Percentiles rank a stretch among this genome's conserved stretches.
Evolutionary conservation across 2,888 invertebrate species (phyloP).

Genomic region (Cryptus armator): DNA sequence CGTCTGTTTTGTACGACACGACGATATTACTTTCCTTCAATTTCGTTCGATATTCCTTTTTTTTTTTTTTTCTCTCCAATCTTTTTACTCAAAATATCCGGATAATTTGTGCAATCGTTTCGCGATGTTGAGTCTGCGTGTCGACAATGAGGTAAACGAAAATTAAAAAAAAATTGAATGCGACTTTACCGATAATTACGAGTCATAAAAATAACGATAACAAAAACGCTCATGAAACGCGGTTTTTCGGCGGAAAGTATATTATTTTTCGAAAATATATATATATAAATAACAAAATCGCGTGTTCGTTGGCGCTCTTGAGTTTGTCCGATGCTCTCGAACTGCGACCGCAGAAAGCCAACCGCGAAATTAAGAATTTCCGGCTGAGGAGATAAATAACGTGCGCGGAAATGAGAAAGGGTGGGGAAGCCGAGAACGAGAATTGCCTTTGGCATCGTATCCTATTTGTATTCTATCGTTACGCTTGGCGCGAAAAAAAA

Average conservation of each 20-base stretch:
- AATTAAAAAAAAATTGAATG: not conserved
- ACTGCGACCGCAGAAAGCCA: constrained; percentile 58
- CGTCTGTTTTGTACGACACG: constrained; percentile 54
- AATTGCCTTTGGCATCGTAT: not conserved
- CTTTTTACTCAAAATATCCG: constrained; percentile 6
- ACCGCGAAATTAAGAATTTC: constrained; percentile 82
- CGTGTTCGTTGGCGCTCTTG: constrained; percentile 37
- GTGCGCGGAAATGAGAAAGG: constrained; percentile 43
- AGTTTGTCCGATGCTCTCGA: constrained; percentile 17
- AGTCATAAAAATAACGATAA: constrained; percentile 60
- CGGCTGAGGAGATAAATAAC: constrained; percentile 70
- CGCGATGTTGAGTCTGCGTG: constrained; percentile 10
- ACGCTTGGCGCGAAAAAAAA: not conserved
- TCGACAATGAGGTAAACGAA: constrained; percentile 15
- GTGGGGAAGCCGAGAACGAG: constrained; percentile 17
- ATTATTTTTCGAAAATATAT: constrained; percentile 31
- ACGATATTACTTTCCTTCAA: not conserved
- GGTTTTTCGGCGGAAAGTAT: constrained; percentile 50
- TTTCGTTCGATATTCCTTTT: not conserved
- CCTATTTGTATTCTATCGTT: constrained; percentile 2
- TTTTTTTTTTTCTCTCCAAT: constrained; percentile 9
- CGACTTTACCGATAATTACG: constrained; percentile 46
- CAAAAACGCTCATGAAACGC: constrained; percentile 67
- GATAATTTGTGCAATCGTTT: constrained; percentile 19
- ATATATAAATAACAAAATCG: constrained; percentile 12